Percentiles rank a stretch among this genome's conserved stretches.
phyloP scores from a whole-genome alignment of 2,113 vertebrate genomes.

The Cyanoramphus novaezelandiae region DNA sequence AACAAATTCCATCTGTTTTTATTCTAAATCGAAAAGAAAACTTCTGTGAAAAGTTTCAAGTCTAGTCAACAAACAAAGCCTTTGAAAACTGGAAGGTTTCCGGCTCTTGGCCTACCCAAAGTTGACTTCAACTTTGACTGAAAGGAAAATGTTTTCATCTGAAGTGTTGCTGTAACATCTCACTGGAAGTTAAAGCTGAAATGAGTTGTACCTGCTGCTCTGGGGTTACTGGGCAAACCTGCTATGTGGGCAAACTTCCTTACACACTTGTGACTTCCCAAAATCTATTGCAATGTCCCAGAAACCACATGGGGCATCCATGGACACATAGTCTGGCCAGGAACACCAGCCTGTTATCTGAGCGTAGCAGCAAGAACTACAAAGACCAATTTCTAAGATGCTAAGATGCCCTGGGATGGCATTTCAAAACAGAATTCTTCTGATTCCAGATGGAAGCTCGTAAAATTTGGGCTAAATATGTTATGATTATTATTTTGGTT shows the following conservation, averaged over 20 bases:
- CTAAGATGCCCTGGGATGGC: neutral
- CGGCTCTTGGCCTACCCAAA: neutral
- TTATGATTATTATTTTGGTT: neutral
- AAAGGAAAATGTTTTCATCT: neutral
- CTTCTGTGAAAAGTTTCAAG: neutral
- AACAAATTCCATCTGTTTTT: neutral
- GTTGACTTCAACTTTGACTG: neutral
- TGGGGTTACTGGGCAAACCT: neutral
- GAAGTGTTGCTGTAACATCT: neutral
- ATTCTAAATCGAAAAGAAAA: neutral
- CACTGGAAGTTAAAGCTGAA: neutral
- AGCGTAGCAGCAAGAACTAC: neutral
- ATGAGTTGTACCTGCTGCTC: neutral
- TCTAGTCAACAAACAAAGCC: neutral
- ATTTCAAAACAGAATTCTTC: neutral
- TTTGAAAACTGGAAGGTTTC: neutral
- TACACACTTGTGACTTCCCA: accelerated
- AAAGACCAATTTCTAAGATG: neutral
- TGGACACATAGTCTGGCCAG: neutral
- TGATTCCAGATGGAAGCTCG: neutral
- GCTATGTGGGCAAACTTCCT: neutral
- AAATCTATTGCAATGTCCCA: neutral
- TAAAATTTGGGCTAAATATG: neutral
- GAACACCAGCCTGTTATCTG: accelerated
- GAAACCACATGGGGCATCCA: neutral